A percentile compares a stretch with the other conserved stretches of the same genome.
phyloP scores from a whole-genome alignment of 1,140 invertebrate species.

The Himalopsyche phryganea region DNA sequence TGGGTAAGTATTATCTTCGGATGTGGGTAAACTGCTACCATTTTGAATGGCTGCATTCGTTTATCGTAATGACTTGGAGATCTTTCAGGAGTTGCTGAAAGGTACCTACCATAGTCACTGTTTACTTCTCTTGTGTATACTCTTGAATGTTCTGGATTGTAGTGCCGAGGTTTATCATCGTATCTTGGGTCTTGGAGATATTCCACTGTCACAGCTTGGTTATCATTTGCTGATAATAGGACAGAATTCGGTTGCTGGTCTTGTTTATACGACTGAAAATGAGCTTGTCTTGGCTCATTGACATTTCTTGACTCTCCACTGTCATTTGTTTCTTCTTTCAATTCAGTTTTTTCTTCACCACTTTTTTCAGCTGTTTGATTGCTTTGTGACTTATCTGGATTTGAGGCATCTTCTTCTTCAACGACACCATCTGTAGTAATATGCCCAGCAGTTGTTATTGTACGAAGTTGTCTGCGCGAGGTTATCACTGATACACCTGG shows the following conservation, averaged over 20 bases:
- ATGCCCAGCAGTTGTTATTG: conserved; percentile 59
- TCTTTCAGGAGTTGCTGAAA: conserved; percentile 18
- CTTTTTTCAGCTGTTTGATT: neutral
- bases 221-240: conserved; percentile 4
- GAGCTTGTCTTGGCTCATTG: conserved; percentile 4
- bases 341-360: conserved; percentile 3
- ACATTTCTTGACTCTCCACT: neutral
- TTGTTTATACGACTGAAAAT: conserved; percentile 20
- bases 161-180: conserved; percentile 9
- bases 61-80: conserved; percentile 20
- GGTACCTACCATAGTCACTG: conserved; percentile 7
- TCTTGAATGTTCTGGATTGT: conserved; percentile 7
- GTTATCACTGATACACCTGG: conserved; percentile 51
- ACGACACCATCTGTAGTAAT: conserved; percentile 51
- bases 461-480: conserved; percentile 54
- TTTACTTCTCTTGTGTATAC: conserved; percentile 18
- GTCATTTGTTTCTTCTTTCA: conserved; percentile 11
- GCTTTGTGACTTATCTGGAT: conserved; percentile 10
- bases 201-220: conserved; percentile 18
- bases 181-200: conserved; percentile 10
- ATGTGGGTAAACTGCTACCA: conserved; percentile 12
- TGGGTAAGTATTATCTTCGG: conserved; percentile 26
- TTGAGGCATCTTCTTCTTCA: conserved; percentile 37
- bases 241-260: conserved; percentile 12
- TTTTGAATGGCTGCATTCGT: conserved; percentile 14